Conservation (phyloP, 2,888 invertebrate genomes). For the Nomada hirtipes region DNA sequence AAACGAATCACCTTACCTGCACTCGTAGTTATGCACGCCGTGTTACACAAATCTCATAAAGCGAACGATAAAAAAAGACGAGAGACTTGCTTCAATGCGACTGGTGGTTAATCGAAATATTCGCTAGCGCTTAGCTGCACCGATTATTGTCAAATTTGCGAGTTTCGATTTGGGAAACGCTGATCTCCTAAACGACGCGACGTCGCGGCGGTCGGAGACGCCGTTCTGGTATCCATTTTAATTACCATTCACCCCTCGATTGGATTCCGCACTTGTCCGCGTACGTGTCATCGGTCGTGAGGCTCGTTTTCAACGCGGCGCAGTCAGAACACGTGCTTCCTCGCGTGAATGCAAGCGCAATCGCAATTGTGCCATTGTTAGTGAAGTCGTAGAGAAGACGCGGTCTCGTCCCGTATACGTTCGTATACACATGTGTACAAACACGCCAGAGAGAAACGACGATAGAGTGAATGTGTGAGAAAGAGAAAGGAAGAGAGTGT, state of each 20-base stretch:
- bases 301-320: conserved; percentile 16
- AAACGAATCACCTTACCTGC: not conserved
- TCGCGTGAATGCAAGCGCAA: conserved; percentile 41
- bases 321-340: conserved; percentile 33
- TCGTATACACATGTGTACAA: conserved; percentile 21
- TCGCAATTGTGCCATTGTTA: conserved; percentile 52
- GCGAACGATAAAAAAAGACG: not conserved
- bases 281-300: conserved; percentile 25
- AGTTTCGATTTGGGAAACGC: conserved; percentile 35
- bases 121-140: not conserved
- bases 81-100: not conserved
- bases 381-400: conserved; percentile 22
- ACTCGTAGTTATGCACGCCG: not conserved
- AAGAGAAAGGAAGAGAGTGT: not conserved
- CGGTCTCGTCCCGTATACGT: conserved; percentile 16
- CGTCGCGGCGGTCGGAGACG: conserved; percentile 30
- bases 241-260: conserved; percentile 52
- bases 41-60: too few relatives aligned
- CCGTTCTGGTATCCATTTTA: conserved; percentile 61
- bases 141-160: not conserved
- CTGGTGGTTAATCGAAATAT: not conserved
- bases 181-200: conserved; percentile 35
- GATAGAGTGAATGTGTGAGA: not conserved
- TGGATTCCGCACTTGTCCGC: conserved; percentile 50
- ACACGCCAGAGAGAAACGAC: conserved; percentile 12